Conservation (phyloP, 2,888 invertebrate species). For the Patella caerulea region DNA sequence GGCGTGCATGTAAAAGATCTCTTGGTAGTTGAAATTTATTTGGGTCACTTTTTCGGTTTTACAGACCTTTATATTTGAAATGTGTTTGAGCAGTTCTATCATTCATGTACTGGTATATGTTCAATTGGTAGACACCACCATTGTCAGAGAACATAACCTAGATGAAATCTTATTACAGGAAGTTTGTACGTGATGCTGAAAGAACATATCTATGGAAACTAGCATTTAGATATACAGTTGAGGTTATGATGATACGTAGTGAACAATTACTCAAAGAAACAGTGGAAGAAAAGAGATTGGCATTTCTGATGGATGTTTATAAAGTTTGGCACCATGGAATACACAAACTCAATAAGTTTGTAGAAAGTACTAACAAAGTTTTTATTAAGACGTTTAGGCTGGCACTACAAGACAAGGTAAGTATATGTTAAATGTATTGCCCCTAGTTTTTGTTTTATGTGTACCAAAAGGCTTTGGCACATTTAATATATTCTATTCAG, state of each 20-base stretch:
- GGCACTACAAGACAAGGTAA: constrained; percentile 56
- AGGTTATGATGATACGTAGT: constrained; percentile 72
- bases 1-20: no score
- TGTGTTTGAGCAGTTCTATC: no score
- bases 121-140: no score
- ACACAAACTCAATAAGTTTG: constrained; percentile 39
- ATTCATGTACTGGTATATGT: no score
- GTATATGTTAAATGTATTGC: not conserved
- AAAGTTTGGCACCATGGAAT: constrained; percentile 77
- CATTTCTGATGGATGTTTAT: constrained; percentile 76
- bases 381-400: constrained; percentile 60
- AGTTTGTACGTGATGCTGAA: constrained; percentile 88
- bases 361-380: constrained; percentile 56
- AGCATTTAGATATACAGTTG: constrained; percentile 75
- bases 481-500: no score
- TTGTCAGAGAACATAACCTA: no score
- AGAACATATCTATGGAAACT: constrained; percentile 85
- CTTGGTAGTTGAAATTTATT: no score
- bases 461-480: no score
- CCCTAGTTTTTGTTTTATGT: no score
- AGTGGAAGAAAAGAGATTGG: constrained; percentile 53
- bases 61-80: no score
- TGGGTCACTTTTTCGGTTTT: no score
- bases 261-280: constrained; percentile 66
- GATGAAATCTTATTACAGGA: constrained; percentile 73